Base-by-base conservation (phyloP, 2,797 vertebrate species). In the Craterocephalus amniculus region DNA sequence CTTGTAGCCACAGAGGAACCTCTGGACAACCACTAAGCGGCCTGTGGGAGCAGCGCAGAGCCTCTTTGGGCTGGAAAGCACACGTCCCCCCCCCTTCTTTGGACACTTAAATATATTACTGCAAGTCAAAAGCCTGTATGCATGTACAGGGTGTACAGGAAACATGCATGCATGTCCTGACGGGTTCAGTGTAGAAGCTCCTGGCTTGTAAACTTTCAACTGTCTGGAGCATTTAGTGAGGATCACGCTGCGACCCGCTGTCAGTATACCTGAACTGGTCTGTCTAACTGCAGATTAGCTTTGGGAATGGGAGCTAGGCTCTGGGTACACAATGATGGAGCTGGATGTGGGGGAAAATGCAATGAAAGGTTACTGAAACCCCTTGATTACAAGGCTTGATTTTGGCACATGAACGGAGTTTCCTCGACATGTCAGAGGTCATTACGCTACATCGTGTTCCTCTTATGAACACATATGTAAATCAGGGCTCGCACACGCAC, bases 1-100 rank as follows among this genome's bases (percentile, higher is more conserved):
- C 81, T 89, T 80, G 79, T 58, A 87, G 76, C 91, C 91, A 79
- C 89, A 78, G 76, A 88, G 81, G 80, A 88, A 88, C 86, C 84
- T 84, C 82, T 78, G 85, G 87, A 81, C 79, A 81, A 88, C 87
- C 89, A 59, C 87, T 68, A 71, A 81, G 63, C 67, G 62, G 80
- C 86, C 81, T 11, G n/a, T 78, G 87, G 85, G 86, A 88, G 81
- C 64, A 75, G 74, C 66, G 66, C n/a, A 26, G 54, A 77, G 78
- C 62, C 74, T 63, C 64, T 70, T 56, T 80, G 72, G 64, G 74
- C 65, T 77, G 55, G 40, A 76, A 63, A 54, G 60, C 29, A n/a
- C 52, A 74, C 27, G 36, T 29, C 20, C 1, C 2, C 5, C n/a
- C 8, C 18, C n/a, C 58, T 32, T 18, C 57, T 36, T 13, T 26